Evolutionary conservation across 2,888 invertebrate species (phyloP), one percentile per base, ranked within the genome.

Genomic region (Halocaridina rubra): DNA sequence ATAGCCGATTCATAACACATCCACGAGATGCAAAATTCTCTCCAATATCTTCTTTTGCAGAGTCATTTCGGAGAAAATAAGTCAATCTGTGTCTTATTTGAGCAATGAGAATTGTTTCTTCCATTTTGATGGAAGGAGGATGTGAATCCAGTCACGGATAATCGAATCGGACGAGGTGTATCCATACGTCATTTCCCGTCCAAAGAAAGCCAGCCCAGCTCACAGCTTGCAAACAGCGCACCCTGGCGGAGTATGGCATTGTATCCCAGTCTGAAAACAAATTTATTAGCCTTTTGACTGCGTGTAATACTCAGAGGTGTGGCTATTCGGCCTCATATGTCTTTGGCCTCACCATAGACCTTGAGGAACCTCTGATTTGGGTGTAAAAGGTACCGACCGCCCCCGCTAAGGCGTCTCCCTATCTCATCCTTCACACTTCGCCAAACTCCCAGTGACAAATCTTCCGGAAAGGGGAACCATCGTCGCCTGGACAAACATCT

Each of bases 251-350:
- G 84, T 24, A 72, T 32, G 5, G 78, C 32, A 78, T 84, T 84
- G 84, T 84, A 71, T 77, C 78, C 78, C 72, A 72, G 84, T 84
- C 84, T 84, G 84, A 84, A 84, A 84, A 84, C 84, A 84, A 84
- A 84, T 84, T 84, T 84, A 84, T 84, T 84, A 84, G 84, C 78
- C 84, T 78, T 84, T 84, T 84, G 84, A 84, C 71, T 84, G 78
- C 78, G 78, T 84, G 84, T 84, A 84, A 84, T 84, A 78, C 78
- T 78, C 78, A 46, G 71, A 84, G 84, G 84, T 84, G 84, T 84
- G 84, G 81, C 78, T 78, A 78, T 77, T 39, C 78, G 78, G 72
- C 27, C 39, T 57, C 72, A 78, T 84, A 84, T 78, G 69, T 84
- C 84, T 61, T 76, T 33, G 32, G 29, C 79, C 67, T 46, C 33